A percentile compares a stretch with the other conserved stretches of the same genome.
These are phyloP conservation scores for Brachirus orientalis DNA, from an alignment of 2,113 vertebrate genomes.

Conservation along the genomic window DNA sequence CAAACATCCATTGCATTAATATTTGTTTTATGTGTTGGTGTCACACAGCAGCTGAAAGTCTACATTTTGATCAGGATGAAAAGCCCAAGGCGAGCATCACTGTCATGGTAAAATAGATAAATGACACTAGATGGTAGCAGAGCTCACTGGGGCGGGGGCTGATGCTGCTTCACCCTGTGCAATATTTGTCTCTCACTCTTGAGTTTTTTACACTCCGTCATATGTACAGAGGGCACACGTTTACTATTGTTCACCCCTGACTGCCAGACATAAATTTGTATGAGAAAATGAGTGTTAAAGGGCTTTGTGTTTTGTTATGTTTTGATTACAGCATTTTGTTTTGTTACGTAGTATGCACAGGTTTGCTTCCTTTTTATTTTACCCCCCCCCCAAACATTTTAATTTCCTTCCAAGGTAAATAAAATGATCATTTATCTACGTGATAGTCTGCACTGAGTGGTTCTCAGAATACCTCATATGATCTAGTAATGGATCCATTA, in stretches of 20 bases:
- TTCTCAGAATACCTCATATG: slow-evolving; percentile 27
- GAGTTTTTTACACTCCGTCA: slow-evolving; percentile 37
- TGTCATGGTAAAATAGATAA: slow-evolving; percentile 50
- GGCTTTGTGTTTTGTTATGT: background rate
- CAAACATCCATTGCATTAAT: too few relatives aligned
- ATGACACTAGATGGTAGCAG: slow-evolving; percentile 79
- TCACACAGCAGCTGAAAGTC: too few relatives aligned
- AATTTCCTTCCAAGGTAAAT: slow-evolving; percentile 19
- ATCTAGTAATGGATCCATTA: slow-evolving; percentile 58
- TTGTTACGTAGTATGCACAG: slow-evolving; percentile 10
- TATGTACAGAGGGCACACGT: background rate
- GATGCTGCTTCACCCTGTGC: slow-evolving; percentile 33
- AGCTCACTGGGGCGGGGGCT: slow-evolving; percentile 49
- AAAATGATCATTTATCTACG: slow-evolving; percentile 6
- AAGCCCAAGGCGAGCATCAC: slow-evolving; percentile 29
- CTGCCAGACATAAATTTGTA: slow-evolving; percentile 4
- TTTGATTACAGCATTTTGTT: slow-evolving; percentile 14
- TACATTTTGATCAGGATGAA: background rate
- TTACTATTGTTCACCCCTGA: slow-evolving; percentile 24
- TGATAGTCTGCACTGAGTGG: slow-evolving; percentile 21
- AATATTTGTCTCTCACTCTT: slow-evolving; percentile 42
- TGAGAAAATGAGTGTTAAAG: slow-evolving; percentile 5
- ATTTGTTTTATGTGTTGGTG: background rate
- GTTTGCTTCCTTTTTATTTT: background rate
- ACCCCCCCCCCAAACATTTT: background rate